Evolutionary conservation across 2,888 invertebrate genomes (phyloP), one percentile per base, ranked within the genome.

Genomic region (Drosophila lacicola): DNA sequence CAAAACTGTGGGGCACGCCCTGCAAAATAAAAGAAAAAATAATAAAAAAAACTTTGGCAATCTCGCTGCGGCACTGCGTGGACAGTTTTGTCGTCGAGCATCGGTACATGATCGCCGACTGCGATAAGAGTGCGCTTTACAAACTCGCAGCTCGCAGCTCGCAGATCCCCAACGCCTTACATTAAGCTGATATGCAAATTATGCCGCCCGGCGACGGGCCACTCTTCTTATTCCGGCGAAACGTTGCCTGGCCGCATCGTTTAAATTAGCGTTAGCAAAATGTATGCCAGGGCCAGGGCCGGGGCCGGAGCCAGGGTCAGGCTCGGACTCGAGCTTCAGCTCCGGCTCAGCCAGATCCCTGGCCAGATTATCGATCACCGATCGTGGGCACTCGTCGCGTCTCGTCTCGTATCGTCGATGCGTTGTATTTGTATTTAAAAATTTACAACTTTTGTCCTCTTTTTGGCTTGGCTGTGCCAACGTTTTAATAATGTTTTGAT

Each of bases 401-500:
- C 21, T 21, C 21, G 29, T 2, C 55, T 37, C 34, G n/a, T 34
- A 33, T 42, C 60, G 9, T 14, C 37, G 42, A 19, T 62, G 37
- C 19, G 14, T 5, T 25, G 79, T 89, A 83, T 85, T 88, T 85
- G 89, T 85, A 89, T 85, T 85, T 87, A 62, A 88, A 88, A 89
- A 78, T 81, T 77, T 85, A 88, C 84, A 87, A 77, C 77, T 86
- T 41, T 53, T 41, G 41, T 29, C 17, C 8, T 9, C 3, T 5
- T 9, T 9, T 11, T 41, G 29, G 13, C 1, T 69, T 63, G 62
- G 65, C 51, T 64, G 60, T 65, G 79, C 68, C 58, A 88, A 86
- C 84, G 72, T 89, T 89, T 86, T 87, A 88, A 85, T 87, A 85
- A 85, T 82, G 80, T 87, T 89, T 89, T 87, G 89, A 84, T 85